Evolutionary conservation across 2,888 invertebrate genomes (phyloP), one percentile per base, ranked within the genome.

Genomic region (Chloroclysta siterata): DNA sequence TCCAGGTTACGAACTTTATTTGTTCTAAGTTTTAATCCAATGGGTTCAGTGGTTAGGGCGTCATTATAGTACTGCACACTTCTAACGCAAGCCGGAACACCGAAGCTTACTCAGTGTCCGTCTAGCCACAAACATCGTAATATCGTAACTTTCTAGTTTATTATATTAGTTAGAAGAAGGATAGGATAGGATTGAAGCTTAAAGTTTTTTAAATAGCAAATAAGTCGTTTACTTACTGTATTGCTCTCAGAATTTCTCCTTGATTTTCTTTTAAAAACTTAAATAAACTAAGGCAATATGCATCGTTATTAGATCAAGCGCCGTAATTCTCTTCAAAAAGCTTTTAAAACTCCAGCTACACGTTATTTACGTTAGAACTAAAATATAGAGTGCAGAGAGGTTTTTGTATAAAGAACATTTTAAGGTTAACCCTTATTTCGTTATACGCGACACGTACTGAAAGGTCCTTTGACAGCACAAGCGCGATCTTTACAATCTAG

Each of bases 401-500:
- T 42, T 53, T 53, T 39, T 8, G 7, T 17, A 14, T 28, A 47
- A 41, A 28, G 46, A 42, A 60, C 53, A 53, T 58, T 61, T 60
- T 56, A n/a, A 22, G 22, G 28, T n/a, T 44, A 51, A 61, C 39
- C 55, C 47, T 60, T 53, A 52, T 59, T 64, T 54, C 7, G 54
- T 41, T 59, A 54, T 14, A 60, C 56, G 11, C 15, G 15, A 63
- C 59, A 64, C 64, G 55, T 58, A 36, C 44, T 17, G 33, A 61
- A 41, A 51, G 17, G 14, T 52, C 46, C 53, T 58, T 52, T 58
- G 36, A 53, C 41, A 44, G 44, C 41, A 22, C 22, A 33, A 44
- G 61, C 55, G 54, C 29, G 22, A 55, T 55, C 41, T 50, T 58
- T 59, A 57, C 53, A 60, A 64, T 56, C 60, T 59, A 63, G 60